A percentile compares a stretch with the other conserved stretches of the same genome.
phyloP scores from a whole-genome alignment of 2,888 invertebrate species.

The Rotaria macrura region DNA sequence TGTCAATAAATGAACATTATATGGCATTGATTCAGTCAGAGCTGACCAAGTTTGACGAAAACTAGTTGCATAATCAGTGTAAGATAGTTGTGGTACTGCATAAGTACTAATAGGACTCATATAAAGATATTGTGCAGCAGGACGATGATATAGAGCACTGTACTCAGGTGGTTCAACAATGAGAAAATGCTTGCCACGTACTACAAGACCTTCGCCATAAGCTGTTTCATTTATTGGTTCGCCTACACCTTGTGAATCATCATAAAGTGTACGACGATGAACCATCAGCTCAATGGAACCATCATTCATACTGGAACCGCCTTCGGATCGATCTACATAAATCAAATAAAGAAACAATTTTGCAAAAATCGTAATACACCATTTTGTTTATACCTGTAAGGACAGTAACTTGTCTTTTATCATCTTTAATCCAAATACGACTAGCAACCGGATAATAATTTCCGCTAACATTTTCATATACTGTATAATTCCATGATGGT shows the following conservation, averaged over 20 bases:
- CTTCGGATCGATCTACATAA: slow-evolving; percentile 51
- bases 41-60: slow-evolving; percentile 33
- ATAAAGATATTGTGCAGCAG: too few species aligned
- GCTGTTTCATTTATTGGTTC: slow-evolving; percentile 75
- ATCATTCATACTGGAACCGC: slow-evolving; percentile 45
- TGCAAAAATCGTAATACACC: too few species aligned
- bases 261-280: slow-evolving; percentile 69
- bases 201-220: slow-evolving; percentile 49
- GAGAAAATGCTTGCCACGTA: too few species aligned
- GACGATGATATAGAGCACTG: too few species aligned
- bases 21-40: slow-evolving; percentile 37
- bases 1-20: slow-evolving; percentile 47
- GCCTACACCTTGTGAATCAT: slow-evolving; percentile 83
- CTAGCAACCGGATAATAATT: slow-evolving; percentile 89
- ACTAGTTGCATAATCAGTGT: slow-evolving; percentile 22
- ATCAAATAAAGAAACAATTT: too few species aligned
- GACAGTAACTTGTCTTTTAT: slow-evolving; percentile 37
- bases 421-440: slow-evolving; percentile 56
- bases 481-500: slow-evolving; percentile 60
- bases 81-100: too few species aligned
- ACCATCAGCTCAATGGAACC: slow-evolving; percentile 53
- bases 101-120: too few species aligned
- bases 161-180: slow-evolving; percentile 28
- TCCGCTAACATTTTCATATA: slow-evolving; percentile 52
- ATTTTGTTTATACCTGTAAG: too few species aligned